These are phyloP conservation scores for Bufotes viridis DNA, from an alignment of 2,797 vertebrate genomes.

Conservation along the genomic window DNA sequence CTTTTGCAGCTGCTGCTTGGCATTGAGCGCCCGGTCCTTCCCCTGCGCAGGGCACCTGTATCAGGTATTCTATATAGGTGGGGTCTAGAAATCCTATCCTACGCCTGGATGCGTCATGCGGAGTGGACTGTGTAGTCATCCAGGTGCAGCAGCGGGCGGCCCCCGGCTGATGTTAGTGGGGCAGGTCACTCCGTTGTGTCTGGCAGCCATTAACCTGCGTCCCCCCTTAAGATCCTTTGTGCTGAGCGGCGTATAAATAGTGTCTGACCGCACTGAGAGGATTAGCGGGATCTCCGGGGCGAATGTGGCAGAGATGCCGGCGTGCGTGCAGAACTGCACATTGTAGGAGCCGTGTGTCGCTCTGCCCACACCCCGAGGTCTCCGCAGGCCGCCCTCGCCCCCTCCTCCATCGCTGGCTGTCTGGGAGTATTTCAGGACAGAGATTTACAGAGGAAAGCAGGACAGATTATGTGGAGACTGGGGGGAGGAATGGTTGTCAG, in stretches of 20 bases:
- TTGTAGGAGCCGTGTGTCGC: background rate
- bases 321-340: constrained; percentile 51
- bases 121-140: too few species aligned
- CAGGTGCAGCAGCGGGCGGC: too few species aligned
- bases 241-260: background rate
- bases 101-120: too few species aligned
- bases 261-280: background rate
- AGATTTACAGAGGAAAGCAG: constrained; percentile 34
- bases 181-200: background rate
- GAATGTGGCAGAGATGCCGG: constrained; percentile 3
- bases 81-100: too few species aligned
- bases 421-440: constrained; percentile 55
- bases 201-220: background rate
- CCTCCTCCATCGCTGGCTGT: background rate
- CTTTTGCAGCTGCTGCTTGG: too few species aligned
- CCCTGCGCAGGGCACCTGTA: too few species aligned
- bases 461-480: constrained; percentile 22
- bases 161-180: background rate
- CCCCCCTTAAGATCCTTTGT: background rate
- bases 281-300: background rate
- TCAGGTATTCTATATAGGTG: too few species aligned
- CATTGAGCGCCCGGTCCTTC: too few species aligned
- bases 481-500: background rate
- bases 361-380: constrained; percentile 22
- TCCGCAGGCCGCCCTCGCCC: constrained; percentile 9